Percentiles rank a stretch among this genome's conserved stretches.
phyloP scores from a whole-genome alignment of 2,113 vertebrate species.

The Nicator chloris region DNA sequence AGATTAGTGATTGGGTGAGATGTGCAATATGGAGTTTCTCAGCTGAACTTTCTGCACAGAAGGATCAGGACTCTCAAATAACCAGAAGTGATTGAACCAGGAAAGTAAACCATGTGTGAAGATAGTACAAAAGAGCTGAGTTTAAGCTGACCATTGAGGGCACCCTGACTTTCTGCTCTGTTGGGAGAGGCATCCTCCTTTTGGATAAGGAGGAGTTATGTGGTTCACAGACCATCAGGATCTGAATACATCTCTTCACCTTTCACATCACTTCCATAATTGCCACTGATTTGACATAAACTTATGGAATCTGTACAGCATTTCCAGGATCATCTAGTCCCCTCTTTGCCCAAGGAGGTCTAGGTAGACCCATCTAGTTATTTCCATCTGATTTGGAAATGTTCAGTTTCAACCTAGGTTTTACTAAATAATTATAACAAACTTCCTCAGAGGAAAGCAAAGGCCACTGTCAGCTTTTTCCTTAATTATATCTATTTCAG shows the following conservation, averaged over 20 bases:
- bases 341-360: background rate
- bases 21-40: fast-evolving
- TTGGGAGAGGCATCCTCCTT: background rate
- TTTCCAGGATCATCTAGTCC: background rate
- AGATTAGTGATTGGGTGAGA: background rate
- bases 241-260: background rate
- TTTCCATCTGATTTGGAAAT: background rate
- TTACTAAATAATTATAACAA: background rate
- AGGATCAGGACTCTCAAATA: background rate
- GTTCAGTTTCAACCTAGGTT: background rate
- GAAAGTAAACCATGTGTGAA: background rate
- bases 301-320: background rate
- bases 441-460: background rate
- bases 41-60: background rate
- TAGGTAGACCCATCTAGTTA: background rate
- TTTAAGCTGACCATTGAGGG: background rate
- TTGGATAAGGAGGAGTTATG: background rate
- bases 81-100: background rate
- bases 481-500: background rate
- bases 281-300: background rate
- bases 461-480: background rate
- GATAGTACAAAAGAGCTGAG: background rate
- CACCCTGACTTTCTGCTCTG: background rate
- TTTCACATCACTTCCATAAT: background rate
- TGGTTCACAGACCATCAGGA: background rate